These are phyloP conservation scores for Chloroclysta siterata DNA, from an alignment of 2,888 invertebrate species.

Conservation along the genomic window DNA sequence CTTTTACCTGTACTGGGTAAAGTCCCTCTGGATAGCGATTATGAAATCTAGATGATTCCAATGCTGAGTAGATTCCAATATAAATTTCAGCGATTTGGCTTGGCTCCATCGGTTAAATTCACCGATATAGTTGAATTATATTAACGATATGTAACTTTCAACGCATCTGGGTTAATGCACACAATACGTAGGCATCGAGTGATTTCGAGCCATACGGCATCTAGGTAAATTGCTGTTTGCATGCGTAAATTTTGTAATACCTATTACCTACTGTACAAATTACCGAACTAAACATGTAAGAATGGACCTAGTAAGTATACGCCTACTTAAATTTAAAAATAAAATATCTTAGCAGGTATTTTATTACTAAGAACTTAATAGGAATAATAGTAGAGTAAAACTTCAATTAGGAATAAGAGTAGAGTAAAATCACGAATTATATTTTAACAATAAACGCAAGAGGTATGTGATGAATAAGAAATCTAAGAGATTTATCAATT, in stretches of 20 bases:
- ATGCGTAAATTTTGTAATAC: conserved; percentile 21
- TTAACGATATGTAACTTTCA: conserved; percentile 44
- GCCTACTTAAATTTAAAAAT: too few relatives aligned
- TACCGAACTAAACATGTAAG: conserved; percentile 7
- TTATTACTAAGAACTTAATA: too few relatives aligned
- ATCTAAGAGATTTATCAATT: not conserved
- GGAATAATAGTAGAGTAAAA: too few relatives aligned
- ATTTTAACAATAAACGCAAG: too few relatives aligned
- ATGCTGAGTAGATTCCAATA: conserved; percentile 19
- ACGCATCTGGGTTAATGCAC: conserved; percentile 57
- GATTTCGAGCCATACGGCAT: conserved; percentile 28
- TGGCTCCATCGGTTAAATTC: conserved; percentile 52
- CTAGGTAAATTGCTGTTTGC: conserved; percentile 27
- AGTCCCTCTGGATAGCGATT: not conserved
- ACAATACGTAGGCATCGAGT: conserved; percentile 31
- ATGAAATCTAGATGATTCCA: conserved; percentile 8
- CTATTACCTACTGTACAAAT: conserved; percentile 3
- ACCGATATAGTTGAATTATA: conserved; percentile 46
- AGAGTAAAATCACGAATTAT: too few relatives aligned
- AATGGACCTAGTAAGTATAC: not conserved
- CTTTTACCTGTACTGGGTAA: not conserved
- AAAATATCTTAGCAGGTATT: too few relatives aligned
- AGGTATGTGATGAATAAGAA: too few relatives aligned
- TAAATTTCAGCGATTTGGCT: conserved; percentile 53
- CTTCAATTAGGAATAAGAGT: too few relatives aligned